phyloP scores from a whole-genome alignment of 2,113 vertebrate species.

The Lepisosteus oculatus region DNA sequence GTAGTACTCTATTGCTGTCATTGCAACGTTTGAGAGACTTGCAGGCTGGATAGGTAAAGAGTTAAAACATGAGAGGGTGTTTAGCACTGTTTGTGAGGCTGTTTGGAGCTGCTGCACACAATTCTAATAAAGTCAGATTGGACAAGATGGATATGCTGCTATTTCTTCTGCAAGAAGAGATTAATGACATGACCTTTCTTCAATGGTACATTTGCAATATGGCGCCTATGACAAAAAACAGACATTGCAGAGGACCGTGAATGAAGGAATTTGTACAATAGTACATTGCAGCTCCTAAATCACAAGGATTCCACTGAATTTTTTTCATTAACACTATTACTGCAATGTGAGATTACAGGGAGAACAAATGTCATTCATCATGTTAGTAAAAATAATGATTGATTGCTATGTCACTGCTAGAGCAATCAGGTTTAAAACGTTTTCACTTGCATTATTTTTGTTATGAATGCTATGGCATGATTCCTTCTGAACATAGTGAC shows the following conservation, averaged over 20 bases:
- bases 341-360: background rate
- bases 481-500: conserved; percentile 52
- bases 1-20: no score
- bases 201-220: conserved; percentile 15
- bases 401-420: conserved; percentile 56
- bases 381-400: conserved; percentile 58
- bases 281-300: background rate
- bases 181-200: conserved; percentile 44
- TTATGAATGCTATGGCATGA: conserved; percentile 54
- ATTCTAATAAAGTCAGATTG: conserved; percentile 4
- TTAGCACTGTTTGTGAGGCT: background rate
- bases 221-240: conserved; percentile 4
- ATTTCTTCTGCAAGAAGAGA: conserved; percentile 25
- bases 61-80: no score
- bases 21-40: no score
- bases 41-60: no score
- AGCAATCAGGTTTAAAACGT: conserved; percentile 65
- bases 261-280: conserved; percentile 10
- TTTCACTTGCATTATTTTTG: conserved; percentile 64
- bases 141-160: conserved; percentile 23
- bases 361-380: conserved; percentile 40
- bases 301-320: no score
- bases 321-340: conserved; percentile 10
- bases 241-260: background rate
- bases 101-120: background rate